These are phyloP conservation scores for Vulpes ferrilata DNA, from an alignment of 2,113 vertebrate species.

Conservation along the genomic window DNA sequence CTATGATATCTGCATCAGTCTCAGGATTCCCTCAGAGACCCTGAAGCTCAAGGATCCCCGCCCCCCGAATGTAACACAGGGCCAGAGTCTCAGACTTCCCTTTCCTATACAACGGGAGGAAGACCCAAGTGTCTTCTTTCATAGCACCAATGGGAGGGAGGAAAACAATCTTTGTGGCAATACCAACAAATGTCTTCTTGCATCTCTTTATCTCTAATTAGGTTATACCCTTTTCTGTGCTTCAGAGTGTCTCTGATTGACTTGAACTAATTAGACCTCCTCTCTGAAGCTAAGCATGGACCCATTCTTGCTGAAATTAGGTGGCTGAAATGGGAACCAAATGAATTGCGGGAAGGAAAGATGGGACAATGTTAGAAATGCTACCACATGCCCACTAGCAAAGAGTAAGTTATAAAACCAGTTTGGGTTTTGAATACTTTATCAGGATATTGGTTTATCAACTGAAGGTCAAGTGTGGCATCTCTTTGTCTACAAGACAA, in stretches of 20 bases:
- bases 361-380: background rate
- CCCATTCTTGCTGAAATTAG: background rate
- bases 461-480: background rate
- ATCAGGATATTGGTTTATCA: background rate
- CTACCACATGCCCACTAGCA: background rate
- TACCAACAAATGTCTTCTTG: background rate
- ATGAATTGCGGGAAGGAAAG: background rate
- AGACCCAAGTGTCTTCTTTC: background rate
- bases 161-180: background rate
- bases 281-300: background rate
- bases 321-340: background rate
- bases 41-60: background rate
- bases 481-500: background rate
- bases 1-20: background rate
- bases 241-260: background rate
- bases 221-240: background rate
- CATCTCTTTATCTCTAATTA: background rate
- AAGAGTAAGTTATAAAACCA: background rate
- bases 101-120: background rate
- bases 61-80: background rate
- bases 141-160: background rate
- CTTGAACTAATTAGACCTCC: background rate
- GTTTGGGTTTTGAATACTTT: background rate
- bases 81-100: background rate
- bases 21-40: background rate